Evolutionary conservation across 1,140 invertebrate species (phyloP), one percentile per base, ranked within the genome.

Genomic region (Rhizoglyphus robini): DNA sequence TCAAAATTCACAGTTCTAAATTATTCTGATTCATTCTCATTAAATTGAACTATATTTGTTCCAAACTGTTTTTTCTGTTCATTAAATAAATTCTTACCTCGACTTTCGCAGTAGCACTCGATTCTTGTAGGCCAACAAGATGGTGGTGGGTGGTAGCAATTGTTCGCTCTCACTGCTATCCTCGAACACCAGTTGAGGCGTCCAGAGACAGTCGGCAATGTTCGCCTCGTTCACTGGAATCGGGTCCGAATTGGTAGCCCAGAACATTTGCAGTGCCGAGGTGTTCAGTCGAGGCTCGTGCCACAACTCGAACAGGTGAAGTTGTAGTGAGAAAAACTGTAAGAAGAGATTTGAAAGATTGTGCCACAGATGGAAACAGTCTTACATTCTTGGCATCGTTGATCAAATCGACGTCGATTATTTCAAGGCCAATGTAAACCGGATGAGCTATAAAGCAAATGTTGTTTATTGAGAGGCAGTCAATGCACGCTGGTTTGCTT

Each of bases 331-430:
- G 60, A 67, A 69, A 15, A 59, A 67, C 68, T 69, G 31, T 64
- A 3, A 3, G n/a, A 20, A 38, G 1, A 20, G 27, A 46, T 29
- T 31, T 59, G 5, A 65, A 65, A 13, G 15, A 13, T n/a, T n/a
- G n/a, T n/a, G n/a, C n/a, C 36, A 25, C 20, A 32, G 23, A 31
- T 8, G 13, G 20, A 2, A 11, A 4, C 36, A 18, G 4, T 23
- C 47, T 64, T 62, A 69, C 68, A 67, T 67, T 69, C 32, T 20
- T 34, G 0, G 30, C 46, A 57, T 69, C 68, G 25, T 65, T 63
- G 18, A 69, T 69, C 31, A 30, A 38, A 32, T 69, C 62, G 3
- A 69, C 38, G 32, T 69, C 68, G 38, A 69, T 32, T 1, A 69
- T 59, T 31, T 58, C 29, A 4, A 68, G 5, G 13, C 65, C 60